These are phyloP conservation scores for Polypedilum vanderplanki DNA, from an alignment of 1,140 invertebrate species.

Conservation along the genomic window DNA sequence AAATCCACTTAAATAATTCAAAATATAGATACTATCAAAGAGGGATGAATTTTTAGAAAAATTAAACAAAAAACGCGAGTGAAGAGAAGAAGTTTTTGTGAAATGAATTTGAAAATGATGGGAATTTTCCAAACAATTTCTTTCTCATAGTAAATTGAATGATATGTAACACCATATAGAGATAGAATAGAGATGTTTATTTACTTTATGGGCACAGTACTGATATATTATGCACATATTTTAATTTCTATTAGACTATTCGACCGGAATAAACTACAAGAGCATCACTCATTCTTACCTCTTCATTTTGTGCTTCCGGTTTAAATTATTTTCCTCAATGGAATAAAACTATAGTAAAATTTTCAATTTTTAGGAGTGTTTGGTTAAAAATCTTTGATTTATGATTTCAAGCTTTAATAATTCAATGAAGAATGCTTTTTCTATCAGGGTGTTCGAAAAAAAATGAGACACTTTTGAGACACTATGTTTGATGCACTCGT, in stretches of 20 bases:
- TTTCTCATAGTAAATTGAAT: not conserved
- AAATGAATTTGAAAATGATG: not conserved
- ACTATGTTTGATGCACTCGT: no score
- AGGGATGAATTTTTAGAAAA: not conserved
- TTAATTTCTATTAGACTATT: not conserved
- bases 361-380: not conserved
- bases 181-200: not conserved
- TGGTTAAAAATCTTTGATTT: no score
- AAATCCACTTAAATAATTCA: not conserved
- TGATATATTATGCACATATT: not conserved
- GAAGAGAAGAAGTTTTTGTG: no score
- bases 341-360: not conserved
- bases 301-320: not conserved
- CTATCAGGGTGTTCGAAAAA: no score
- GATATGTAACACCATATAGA: no score
- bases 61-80: no score
- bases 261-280: not conserved
- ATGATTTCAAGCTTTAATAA: no score
- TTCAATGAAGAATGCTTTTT: no score
- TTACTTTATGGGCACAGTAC: not conserved
- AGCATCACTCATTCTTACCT: not conserved
- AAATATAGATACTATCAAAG: not conserved
- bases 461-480: no score
- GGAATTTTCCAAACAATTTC: conserved; percentile 2
- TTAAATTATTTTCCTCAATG: not conserved